These are phyloP conservation scores for Linnaemya vulpina DNA, from an alignment of 2,888 invertebrate species.

Conservation along the genomic window DNA sequence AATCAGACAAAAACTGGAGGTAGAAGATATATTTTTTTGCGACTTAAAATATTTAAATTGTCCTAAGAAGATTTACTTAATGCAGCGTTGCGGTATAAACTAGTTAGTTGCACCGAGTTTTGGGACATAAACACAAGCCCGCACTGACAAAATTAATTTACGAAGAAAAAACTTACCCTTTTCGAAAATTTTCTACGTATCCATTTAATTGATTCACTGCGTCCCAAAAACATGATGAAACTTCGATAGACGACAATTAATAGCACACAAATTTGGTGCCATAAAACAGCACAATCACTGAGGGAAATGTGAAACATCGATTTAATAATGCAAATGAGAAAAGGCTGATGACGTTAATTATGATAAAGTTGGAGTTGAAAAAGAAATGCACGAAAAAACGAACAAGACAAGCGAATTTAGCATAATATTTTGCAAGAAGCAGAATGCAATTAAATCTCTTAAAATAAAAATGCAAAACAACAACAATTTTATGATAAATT, in stretches of 20 bases:
- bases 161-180: slow-evolving; percentile 69
- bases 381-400: slow-evolving; percentile 42
- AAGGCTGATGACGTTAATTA: slow-evolving; percentile 8
- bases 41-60: no score
- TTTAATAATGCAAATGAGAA: slow-evolving; percentile 58
- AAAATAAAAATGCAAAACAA: slow-evolving; percentile 15
- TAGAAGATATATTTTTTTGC: no score
- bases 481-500: background rate
- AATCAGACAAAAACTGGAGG: no score
- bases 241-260: slow-evolving; percentile 77
- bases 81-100: no score
- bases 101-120: no score
- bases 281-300: slow-evolving; percentile 75
- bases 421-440: slow-evolving; percentile 46
- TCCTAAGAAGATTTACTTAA: no score
- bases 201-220: slow-evolving; percentile 80
- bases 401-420: slow-evolving; percentile 43
- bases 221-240: slow-evolving; percentile 78
- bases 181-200: slow-evolving; percentile 77
- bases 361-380: slow-evolving; percentile 24
- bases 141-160: background rate
- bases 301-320: slow-evolving; percentile 74
- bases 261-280: slow-evolving; percentile 78
- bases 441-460: slow-evolving; percentile 3
- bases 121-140: no score